Evolutionary conservation across 2,888 invertebrate species (phyloP).

Genomic region (Linhomoeus sp.): DNA sequence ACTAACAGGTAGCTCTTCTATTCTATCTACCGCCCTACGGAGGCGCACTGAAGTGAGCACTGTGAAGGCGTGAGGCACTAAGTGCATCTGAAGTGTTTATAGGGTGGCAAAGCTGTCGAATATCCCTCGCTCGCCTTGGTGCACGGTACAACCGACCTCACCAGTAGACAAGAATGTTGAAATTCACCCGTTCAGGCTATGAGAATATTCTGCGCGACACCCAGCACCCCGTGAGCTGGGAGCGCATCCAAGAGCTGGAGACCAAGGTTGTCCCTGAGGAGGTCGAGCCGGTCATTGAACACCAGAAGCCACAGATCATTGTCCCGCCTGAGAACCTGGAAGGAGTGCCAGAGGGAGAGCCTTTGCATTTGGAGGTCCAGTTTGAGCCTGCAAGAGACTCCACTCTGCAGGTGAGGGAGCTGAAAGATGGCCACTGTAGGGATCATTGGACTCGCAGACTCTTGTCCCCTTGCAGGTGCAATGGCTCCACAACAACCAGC

Average conservation of each 20-base stretch:
- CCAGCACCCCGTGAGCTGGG: conserved; percentile 80
- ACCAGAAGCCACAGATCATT: conserved; percentile 65
- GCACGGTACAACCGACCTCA: too few species aligned
- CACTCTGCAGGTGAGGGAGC: conserved; percentile 43
- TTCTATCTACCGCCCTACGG: too few species aligned
- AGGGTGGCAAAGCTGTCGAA: too few species aligned
- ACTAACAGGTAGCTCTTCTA: too few species aligned
- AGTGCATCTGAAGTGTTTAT: too few species aligned
- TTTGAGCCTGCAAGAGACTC: conserved; percentile 87
- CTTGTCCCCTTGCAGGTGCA: too few species aligned
- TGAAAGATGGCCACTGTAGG: too few species aligned
- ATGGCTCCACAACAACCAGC: conserved; percentile 4
- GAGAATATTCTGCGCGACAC: conserved; percentile 41
- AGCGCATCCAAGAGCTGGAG: conserved; percentile 68
- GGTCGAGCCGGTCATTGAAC: conserved; percentile 40
- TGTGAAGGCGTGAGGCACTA: too few species aligned
- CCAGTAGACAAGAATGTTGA: too few species aligned
- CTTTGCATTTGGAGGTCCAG: conserved; percentile 81
- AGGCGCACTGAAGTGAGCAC: too few species aligned
- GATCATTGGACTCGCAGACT: too few species aligned
- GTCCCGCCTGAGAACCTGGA: conserved; percentile 79
- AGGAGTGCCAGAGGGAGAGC: conserved; percentile 62
- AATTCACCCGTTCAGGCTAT: conserved; percentile 12
- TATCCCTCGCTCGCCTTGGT: too few species aligned
- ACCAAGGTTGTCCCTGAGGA: conserved; percentile 37